These are phyloP conservation scores for Agrilus mali DNA, from an alignment of 2,888 invertebrate genomes.

Conservation along the genomic window DNA sequence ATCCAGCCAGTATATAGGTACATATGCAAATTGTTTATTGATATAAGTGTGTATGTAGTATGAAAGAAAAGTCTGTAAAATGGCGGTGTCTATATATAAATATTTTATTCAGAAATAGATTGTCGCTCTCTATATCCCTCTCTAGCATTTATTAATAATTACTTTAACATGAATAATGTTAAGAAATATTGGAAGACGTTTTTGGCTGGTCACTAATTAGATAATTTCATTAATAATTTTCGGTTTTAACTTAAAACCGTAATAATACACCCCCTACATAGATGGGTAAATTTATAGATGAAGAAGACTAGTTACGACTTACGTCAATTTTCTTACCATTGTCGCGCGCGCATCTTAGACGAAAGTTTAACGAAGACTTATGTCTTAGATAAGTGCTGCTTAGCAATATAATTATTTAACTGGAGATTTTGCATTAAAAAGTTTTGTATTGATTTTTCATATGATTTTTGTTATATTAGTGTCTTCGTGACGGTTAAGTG, in stretches of 20 bases:
- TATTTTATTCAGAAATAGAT: conserved; percentile 29
- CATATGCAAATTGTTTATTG: no score
- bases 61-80: conserved; percentile 15
- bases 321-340: conserved; percentile 24
- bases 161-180: not conserved
- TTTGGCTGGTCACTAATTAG: conserved; percentile 9
- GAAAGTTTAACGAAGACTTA: conserved; percentile 23
- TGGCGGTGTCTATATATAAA: conserved; percentile 35
- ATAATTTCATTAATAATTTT: conserved; percentile 10
- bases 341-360: conserved; percentile 24
- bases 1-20: no score
- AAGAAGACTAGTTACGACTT: conserved; percentile 21
- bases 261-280: conserved; percentile 30
- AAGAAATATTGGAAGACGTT: conserved; percentile 1
- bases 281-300: conserved; percentile 30
- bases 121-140: conserved; percentile 15
- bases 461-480: conserved; percentile 25
- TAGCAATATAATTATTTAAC: conserved; percentile 37
- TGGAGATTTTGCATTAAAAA: conserved; percentile 37
- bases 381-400: conserved; percentile 26
- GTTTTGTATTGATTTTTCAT: conserved; percentile 34
- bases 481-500: conserved; percentile 17
- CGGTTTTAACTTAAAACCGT: conserved; percentile 25
- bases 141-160: conserved; percentile 1
- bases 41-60: no score